Conservation (phyloP, 2,797 vertebrate species). For the Tokudaia muenninki region DNA sequence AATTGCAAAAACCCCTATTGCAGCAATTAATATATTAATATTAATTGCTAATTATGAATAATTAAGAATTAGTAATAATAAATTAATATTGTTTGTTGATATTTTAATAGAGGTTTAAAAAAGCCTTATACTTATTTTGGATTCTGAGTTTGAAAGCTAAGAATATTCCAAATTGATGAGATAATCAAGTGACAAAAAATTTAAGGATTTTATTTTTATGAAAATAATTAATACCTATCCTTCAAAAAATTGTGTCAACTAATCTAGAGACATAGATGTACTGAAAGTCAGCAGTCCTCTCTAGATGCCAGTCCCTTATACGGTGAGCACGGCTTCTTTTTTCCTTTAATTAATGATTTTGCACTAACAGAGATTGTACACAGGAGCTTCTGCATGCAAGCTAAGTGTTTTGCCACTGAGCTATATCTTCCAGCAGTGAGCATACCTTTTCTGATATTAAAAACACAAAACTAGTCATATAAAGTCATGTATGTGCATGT, state of each 20-base stretch:
- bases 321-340: background rate
- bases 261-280: background rate
- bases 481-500: background rate
- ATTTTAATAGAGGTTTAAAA: constrained; percentile 37
- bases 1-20: background rate
- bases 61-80: too few species aligned
- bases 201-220: background rate
- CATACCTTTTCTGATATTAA: background rate
- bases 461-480: background rate
- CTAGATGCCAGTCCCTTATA: background rate
- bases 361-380: background rate
- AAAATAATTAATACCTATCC: background rate
- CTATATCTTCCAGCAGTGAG: background rate
- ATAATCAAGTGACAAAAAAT: constrained; percentile 17
- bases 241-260: background rate
- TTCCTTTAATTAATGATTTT: background rate
- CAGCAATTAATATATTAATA: background rate
- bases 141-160: background rate
- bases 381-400: background rate
- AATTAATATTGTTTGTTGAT: background rate
- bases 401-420: background rate
- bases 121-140: constrained; percentile 4
- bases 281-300: background rate
- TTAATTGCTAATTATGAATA: too few species aligned
- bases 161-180: constrained; percentile 16